A percentile compares a stretch with the other conserved stretches of the same genome.
Evolutionary conservation across 37 sponge, comb jelly and placozoan genomes (phyloP).

Genomic region (Geodia barretti): DNA sequence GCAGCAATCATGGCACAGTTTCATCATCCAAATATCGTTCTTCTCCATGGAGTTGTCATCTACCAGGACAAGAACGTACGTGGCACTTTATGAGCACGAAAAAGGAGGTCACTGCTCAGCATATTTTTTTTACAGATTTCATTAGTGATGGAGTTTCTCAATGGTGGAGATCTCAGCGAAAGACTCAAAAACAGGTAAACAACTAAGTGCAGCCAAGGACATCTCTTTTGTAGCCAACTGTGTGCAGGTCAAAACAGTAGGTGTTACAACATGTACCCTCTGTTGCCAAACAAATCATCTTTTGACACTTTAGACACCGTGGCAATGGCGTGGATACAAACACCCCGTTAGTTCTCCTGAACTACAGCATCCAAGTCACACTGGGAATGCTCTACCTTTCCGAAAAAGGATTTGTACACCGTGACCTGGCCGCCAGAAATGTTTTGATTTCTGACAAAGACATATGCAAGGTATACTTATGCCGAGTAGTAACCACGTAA

Average conservation of each 20-base stretch:
- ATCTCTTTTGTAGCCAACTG: no score
- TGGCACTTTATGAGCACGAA: no score
- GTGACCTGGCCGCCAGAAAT: conserved; percentile 30
- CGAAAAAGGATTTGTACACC: conserved; percentile 22
- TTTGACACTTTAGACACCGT: not conserved
- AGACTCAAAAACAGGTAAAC: not conserved
- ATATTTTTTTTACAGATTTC: not conserved
- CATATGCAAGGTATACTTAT: conserved; percentile 8
- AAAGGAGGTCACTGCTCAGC: no score
- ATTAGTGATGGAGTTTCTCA: not conserved
- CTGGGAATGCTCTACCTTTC: conserved; percentile 35
- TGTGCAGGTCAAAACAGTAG: no score
- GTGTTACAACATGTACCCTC: not conserved
- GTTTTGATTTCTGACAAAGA: conserved; percentile 9
- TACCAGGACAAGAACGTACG: not conserved
- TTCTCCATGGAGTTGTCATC: conserved; percentile 21
- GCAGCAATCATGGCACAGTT: conserved; percentile 51
- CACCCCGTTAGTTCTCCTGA: conserved; percentile 10
- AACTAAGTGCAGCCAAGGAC: not conserved
- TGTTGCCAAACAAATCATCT: not conserved
- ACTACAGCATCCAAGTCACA: conserved; percentile 21
- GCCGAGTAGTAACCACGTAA: no score
- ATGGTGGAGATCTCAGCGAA: not conserved
- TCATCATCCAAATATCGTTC: conserved; percentile 30
- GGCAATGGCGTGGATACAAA: not conserved